Conservation (phyloP, 1,140 invertebrate genomes). For the Drosophila nikananu region DNA sequence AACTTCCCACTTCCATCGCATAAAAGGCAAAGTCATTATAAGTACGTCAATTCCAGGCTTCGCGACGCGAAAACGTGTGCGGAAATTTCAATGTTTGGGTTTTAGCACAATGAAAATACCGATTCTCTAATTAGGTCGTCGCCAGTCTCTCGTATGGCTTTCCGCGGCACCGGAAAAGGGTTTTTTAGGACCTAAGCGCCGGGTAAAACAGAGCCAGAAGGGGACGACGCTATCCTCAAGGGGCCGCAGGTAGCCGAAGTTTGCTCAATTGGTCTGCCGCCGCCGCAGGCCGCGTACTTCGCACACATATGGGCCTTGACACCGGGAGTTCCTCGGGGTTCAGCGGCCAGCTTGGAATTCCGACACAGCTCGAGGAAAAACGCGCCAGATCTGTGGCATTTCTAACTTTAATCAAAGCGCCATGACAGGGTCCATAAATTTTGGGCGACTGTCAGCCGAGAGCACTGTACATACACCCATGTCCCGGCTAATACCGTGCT, state of each 20-base stretch:
- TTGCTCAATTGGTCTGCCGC: conserved; percentile 67
- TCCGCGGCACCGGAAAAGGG: conserved; percentile 71
- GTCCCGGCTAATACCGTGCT: conserved; percentile 12
- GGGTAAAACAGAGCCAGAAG: conserved; percentile 57
- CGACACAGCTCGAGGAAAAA: conserved; percentile 51
- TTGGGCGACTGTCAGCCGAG: conserved; percentile 24
- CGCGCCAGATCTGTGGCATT: conserved; percentile 71
- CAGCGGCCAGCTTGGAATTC: conserved; percentile 50
- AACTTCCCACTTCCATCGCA: conserved; percentile 21
- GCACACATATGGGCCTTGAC: conserved; percentile 66
- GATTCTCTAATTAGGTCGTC: conserved; percentile 76
- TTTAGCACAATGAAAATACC: conserved; percentile 84
- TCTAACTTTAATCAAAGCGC: conserved; percentile 58
- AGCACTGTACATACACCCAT: conserved; percentile 8
- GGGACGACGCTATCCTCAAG: not conserved
- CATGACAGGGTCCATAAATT: conserved; percentile 64
- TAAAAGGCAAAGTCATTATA: conserved; percentile 56
- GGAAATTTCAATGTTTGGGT: conserved; percentile 78
- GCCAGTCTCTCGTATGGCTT: conserved; percentile 41
- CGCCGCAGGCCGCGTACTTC: not conserved
- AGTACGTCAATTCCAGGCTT: conserved; percentile 29
- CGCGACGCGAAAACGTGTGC: conserved; percentile 51
- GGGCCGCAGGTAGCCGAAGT: conserved; percentile 56
- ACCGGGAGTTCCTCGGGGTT: conserved; percentile 67
- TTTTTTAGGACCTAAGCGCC: conserved; percentile 80